Conservation (phyloP, 1,140 invertebrate species). For the Aphelinus certus region DNA sequence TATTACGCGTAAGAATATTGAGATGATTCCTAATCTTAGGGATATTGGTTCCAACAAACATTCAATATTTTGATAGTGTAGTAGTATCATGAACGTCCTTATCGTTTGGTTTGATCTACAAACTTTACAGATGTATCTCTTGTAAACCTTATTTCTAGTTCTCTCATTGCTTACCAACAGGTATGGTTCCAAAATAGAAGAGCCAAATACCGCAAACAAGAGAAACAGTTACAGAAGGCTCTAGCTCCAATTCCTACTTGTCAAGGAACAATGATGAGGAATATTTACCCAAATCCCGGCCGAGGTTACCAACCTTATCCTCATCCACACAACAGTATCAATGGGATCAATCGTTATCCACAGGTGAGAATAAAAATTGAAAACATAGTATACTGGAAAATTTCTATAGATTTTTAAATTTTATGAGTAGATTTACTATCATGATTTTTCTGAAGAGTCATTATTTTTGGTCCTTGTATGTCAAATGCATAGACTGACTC, state of each 20-base stretch:
- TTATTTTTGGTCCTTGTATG: not conserved
- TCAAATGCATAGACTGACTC: too few species aligned
- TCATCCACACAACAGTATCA: constrained; percentile 79
- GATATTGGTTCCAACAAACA: too few species aligned
- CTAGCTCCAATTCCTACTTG: constrained; percentile 89
- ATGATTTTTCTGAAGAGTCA: constrained; percentile 35
- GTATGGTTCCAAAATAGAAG: constrained; percentile 98
- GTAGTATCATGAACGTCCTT: too few species aligned
- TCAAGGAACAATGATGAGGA: constrained; percentile 96
- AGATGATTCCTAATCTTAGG: too few species aligned
- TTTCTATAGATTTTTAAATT: constrained; percentile 14
- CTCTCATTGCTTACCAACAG: constrained; percentile 60
- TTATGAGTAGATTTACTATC: constrained; percentile 9
- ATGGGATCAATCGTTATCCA: constrained; percentile 93
- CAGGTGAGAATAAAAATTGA: constrained; percentile 72
- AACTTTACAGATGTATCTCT: too few species aligned
- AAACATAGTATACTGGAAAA: not conserved
- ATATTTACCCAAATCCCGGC: constrained; percentile 90
- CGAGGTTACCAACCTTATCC: constrained; percentile 93
- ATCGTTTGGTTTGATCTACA: too few species aligned
- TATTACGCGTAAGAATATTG: too few species aligned
- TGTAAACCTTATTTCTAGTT: too few species aligned
- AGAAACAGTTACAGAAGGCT: constrained; percentile 97
- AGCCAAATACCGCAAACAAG: constrained; percentile 97
- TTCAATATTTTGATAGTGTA: too few species aligned